Conservation (phyloP, 2,888 invertebrate species). For the Agonopterix alstromeriana region DNA sequence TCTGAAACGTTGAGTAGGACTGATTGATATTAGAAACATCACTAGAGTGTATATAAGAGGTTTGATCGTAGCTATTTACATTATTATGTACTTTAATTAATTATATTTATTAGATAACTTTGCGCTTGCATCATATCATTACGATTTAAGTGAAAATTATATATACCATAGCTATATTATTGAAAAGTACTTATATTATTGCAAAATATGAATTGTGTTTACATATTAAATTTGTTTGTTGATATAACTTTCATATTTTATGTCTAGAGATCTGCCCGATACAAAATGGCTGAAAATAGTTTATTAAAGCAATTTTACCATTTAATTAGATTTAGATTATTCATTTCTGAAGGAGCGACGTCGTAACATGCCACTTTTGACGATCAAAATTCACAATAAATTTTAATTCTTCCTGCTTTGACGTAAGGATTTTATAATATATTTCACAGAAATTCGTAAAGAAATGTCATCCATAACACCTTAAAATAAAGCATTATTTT, state of each 20-base stretch:
- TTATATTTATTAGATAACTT: conserved; percentile 13
- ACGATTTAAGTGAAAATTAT: conserved; percentile 44
- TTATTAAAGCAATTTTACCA: too few relatives aligned
- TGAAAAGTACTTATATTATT: conserved; percentile 15
- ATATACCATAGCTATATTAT: conserved; percentile 23
- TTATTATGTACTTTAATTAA: background rate
- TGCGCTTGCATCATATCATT: conserved; percentile 72
- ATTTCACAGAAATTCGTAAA: too few relatives aligned
- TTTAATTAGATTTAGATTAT: too few relatives aligned
- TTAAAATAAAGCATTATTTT: too few relatives aligned
- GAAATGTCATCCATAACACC: too few relatives aligned
- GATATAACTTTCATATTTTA: conserved; percentile 25
- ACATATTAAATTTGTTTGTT: conserved; percentile 18
- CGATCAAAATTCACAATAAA: too few relatives aligned
- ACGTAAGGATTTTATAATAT: too few relatives aligned
- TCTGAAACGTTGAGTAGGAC: too few relatives aligned
- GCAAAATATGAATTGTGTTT: conserved; percentile 19
- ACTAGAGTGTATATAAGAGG: background rate
- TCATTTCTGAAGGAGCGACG: too few relatives aligned
- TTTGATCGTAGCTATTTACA: background rate
- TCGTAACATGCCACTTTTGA: too few relatives aligned
- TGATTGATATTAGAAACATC: background rate
- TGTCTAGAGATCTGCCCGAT: conserved; percentile 24
- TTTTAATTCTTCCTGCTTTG: too few relatives aligned
- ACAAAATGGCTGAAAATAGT: conserved; percentile 20